Conservation (phyloP, 2,888 invertebrate genomes). For the Physocephala rufipes region DNA sequence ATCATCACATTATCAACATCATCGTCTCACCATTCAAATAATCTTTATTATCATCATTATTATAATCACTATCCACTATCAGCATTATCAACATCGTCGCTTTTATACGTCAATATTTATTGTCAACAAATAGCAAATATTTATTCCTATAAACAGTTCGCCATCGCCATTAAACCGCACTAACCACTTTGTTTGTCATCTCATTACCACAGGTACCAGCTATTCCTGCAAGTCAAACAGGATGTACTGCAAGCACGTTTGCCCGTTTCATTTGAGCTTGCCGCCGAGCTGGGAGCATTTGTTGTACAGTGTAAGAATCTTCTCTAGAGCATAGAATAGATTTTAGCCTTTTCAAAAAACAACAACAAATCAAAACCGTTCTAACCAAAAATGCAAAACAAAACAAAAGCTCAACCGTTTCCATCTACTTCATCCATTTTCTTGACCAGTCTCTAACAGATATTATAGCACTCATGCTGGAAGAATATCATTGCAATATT, state of each 20-base stretch:
- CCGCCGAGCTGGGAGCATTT: constrained; percentile 90
- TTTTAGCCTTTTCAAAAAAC: too few species aligned
- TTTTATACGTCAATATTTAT: constrained; percentile 21
- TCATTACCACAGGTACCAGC: constrained; percentile 84
- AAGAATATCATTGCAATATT: too few species aligned
- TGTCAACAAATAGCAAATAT: constrained; percentile 16
- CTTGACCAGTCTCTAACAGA: too few species aligned
- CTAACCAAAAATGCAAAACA: too few species aligned
- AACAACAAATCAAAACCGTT: too few species aligned
- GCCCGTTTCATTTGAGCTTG: constrained; percentile 89
- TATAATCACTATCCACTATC: too few species aligned
- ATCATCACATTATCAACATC: not conserved
- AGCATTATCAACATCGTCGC: not conserved
- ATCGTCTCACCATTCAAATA: too few species aligned
- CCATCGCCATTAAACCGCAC: not conserved
- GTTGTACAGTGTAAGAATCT: constrained; percentile 90
- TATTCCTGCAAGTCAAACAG: constrained; percentile 96
- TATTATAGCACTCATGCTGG: too few species aligned
- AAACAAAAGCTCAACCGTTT: too few species aligned
- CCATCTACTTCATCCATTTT: too few species aligned
- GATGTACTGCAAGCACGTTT: constrained; percentile 94
- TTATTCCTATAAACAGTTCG: constrained; percentile 18
- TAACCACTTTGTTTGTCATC: constrained; percentile 26
- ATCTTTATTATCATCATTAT: too few species aligned
- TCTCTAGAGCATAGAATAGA: too few species aligned